A percentile compares a stretch with the other conserved stretches of the same genome.
Evolutionary conservation across 2,113 vertebrate genomes (phyloP).

Genomic region (Deroptyus accipitrinus): DNA sequence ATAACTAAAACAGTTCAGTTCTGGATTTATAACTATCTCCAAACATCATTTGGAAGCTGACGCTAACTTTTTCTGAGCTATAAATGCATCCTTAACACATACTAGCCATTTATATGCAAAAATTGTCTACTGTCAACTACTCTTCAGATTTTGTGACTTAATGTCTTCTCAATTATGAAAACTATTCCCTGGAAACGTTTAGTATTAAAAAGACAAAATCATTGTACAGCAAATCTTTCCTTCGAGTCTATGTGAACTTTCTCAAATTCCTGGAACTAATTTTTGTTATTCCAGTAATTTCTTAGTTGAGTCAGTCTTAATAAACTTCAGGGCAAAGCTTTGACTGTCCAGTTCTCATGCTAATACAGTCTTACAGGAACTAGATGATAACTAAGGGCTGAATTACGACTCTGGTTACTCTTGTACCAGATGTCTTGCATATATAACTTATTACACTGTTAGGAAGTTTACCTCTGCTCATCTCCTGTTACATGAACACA

Average conservation of each 20-base stretch:
- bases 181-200: constrained; percentile 45
- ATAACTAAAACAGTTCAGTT: constrained; percentile 57
- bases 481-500: constrained; percentile 61
- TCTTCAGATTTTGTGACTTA: constrained; percentile 22
- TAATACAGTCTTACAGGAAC: constrained; percentile 48
- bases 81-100: constrained; percentile 63
- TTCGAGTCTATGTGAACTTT: background rate
- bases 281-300: constrained; percentile 45
- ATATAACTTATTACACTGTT: constrained; percentile 49
- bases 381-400: constrained; percentile 69
- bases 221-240: background rate
- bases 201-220: background rate
- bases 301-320: constrained; percentile 23
- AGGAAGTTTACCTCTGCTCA: constrained; percentile 63
- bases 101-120: constrained; percentile 54
- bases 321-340: constrained; percentile 62
- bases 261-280: background rate
- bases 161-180: constrained; percentile 13
- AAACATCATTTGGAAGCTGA: constrained; percentile 58
- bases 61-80: constrained; percentile 65
- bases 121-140: constrained; percentile 42
- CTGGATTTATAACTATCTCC: constrained; percentile 68
- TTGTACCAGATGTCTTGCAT: constrained; percentile 33
- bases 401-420: constrained; percentile 53
- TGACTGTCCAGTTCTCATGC: constrained; percentile 52